Evolutionary conservation across 1,140 invertebrate genomes (phyloP).

Genomic region (Musca domestica): DNA sequence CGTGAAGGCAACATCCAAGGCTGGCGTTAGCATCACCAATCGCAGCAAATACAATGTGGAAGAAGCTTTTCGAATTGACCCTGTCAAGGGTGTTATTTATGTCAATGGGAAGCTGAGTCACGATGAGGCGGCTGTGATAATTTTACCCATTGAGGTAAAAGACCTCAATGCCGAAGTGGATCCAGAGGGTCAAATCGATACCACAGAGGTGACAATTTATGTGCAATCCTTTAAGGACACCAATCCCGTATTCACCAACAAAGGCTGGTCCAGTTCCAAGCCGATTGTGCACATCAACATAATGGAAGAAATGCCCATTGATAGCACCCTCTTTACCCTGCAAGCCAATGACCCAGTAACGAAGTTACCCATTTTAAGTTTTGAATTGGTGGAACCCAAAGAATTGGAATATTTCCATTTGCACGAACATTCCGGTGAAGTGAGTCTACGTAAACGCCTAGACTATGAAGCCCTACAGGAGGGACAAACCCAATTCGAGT

Average conservation of each 20-base stretch:
- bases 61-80: slow-evolving; percentile 69
- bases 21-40: slow-evolving; percentile 66
- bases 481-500: slow-evolving; percentile 64
- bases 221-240: slow-evolving; percentile 77
- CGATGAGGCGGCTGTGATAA: slow-evolving; percentile 76
- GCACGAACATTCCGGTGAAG: slow-evolving; percentile 66
- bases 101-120: slow-evolving; percentile 72
- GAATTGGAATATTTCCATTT: slow-evolving; percentile 57
- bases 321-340: slow-evolving; percentile 71
- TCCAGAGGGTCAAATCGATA: slow-evolving; percentile 65
- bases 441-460: slow-evolving; percentile 68
- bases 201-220: slow-evolving; percentile 73
- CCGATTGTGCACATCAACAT: slow-evolving; percentile 67
- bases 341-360: slow-evolving; percentile 72
- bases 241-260: slow-evolving; percentile 73
- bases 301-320: slow-evolving; percentile 76
- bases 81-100: slow-evolving; percentile 66
- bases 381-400: slow-evolving; percentile 56
- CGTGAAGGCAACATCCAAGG: slow-evolving; percentile 71
- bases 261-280: slow-evolving; percentile 66
- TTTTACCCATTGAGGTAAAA: slow-evolving; percentile 70
- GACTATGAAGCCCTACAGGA: slow-evolving; percentile 69
- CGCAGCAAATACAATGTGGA: slow-evolving; percentile 65
- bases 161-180: slow-evolving; percentile 70
- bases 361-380: slow-evolving; percentile 62